Percentiles rank a stretch among this genome's conserved stretches.
These are phyloP conservation scores for Bubo bubo DNA, from an alignment of 2,113 vertebrate species.

Conservation along the genomic window DNA sequence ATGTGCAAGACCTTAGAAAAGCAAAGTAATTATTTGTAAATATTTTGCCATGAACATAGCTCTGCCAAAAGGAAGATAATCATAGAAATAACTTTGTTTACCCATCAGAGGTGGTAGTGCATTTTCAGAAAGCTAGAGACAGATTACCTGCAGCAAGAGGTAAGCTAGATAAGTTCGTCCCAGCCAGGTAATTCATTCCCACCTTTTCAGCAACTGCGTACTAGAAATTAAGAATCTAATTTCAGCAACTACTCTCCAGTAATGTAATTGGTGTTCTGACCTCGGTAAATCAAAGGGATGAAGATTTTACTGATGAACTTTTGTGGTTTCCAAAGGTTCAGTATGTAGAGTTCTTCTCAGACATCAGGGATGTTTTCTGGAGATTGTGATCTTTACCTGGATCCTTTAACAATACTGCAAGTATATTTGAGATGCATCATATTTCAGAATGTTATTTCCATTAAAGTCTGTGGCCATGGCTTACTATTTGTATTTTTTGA, in stretches of 20 bases:
- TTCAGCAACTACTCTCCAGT: neutral
- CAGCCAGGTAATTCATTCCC: neutral
- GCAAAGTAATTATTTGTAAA: neutral
- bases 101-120: neutral
- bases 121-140: neutral
- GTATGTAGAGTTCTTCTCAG: neutral
- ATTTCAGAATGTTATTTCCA: neutral
- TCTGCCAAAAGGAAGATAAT: neutral
- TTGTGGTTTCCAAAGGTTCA: neutral
- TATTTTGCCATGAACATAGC: neutral
- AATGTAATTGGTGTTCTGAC: neutral
- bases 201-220: neutral
- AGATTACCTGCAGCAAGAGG: neutral
- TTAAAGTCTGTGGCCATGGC: neutral
- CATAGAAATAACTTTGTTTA: neutral
- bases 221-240: neutral
- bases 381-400: neutral
- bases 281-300: neutral
- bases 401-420: neutral
- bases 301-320: neutral
- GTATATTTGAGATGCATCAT: neutral
- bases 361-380: neutral
- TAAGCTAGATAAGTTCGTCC: neutral
- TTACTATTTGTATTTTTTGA: neutral
- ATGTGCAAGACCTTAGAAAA: neutral